phyloP scores from a whole-genome alignment of 2,797 vertebrate species.

The Tamandua tetradactyla region DNA sequence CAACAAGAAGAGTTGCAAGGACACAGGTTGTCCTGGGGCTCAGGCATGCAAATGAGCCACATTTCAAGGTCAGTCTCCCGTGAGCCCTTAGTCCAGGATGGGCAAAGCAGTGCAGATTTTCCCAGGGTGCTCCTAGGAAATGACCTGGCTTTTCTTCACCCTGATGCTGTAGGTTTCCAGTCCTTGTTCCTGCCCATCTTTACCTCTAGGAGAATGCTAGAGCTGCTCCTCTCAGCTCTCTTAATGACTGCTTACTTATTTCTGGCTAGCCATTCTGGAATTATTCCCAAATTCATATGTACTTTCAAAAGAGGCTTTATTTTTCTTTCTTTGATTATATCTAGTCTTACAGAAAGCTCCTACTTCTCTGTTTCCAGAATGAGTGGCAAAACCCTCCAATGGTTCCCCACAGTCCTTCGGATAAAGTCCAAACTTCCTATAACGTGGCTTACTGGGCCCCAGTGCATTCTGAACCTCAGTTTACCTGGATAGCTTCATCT shows the following conservation, averaged over 20 bases:
- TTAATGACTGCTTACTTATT: not conserved
- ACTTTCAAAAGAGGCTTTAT: not conserved
- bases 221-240: not conserved
- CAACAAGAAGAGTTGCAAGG: not conserved
- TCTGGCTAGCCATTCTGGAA: not conserved
- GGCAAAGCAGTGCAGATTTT: not conserved
- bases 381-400: not conserved
- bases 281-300: not conserved
- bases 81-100: not conserved
- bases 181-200: not conserved
- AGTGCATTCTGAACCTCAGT: not conserved
- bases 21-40: not conserved
- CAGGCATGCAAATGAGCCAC: not conserved
- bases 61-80: not conserved
- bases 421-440: not conserved
- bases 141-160: not conserved
- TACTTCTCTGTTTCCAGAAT: not conserved
- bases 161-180: rapidly evolving
- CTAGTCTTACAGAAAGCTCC: not conserved
- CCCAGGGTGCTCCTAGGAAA: not conserved
- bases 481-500: not conserved
- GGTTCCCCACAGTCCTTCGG: not conserved
- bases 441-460: not conserved
- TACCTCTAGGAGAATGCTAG: not conserved
- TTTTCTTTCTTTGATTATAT: not conserved